Evolutionary conservation across 2,797 vertebrate species (phyloP), one percentile per base, ranked within the genome.

Genomic region (Hemitrygon akajei): DNA sequence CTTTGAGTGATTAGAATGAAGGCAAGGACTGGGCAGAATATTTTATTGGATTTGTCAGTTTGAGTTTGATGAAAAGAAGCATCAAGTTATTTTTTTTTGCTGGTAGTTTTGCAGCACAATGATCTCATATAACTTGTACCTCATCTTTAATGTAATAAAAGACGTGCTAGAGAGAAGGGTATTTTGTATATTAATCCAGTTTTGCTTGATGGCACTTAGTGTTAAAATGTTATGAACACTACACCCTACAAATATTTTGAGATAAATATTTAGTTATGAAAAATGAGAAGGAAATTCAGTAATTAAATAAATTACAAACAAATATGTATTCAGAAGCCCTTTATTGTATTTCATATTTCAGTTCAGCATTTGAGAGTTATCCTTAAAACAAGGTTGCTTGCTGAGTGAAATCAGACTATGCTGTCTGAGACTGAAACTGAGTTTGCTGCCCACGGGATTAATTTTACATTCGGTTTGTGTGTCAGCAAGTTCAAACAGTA

Each of bases 401-500:
- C 91, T n/a, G 91, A 75, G 71, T 93, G 71, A 73, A 93, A 93
- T 76, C 91, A 76, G 16, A 34, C 91, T 76, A 71, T 76, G 76
- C 71, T 76, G 91, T 93, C 73, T 93, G 71, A 93, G 91, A 25
- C 91, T 93, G 91, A 76, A 93, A 56, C 71, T 75, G 91, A 75
- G 73, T 56, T 93, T 93, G 71, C 91, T 93, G 91, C 91, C 91
- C 91, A 93, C 40, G 91, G 91, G 91, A 93, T 93, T 93, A 93
- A 93, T 93, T 93, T 93, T 40, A 58, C 91, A 93, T 93, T 93
- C 91, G 91, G 71, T 56, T 93, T 93, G 91, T 93, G 91, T 93
- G 91, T 93, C 91, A 93, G 91, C 71, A 76, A 93, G 71, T 93
- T 93, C 91, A 93, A 93, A 93, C 91, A 93, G 95, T 96, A 96